Conservation (phyloP, 2,113 vertebrate species). For the Clupea harengus region DNA sequence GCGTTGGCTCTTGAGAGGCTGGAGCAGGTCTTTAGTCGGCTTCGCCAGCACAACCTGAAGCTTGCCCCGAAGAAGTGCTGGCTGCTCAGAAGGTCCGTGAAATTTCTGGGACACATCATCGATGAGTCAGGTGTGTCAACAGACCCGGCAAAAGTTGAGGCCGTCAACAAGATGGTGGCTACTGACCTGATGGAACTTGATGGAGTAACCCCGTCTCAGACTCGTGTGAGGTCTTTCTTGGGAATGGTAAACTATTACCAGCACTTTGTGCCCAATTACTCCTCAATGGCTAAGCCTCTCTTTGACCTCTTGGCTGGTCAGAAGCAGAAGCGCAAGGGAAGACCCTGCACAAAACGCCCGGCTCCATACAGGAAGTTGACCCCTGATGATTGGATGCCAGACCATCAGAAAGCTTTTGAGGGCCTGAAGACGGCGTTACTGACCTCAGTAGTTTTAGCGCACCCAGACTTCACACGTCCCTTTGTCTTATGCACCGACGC, state of each 20-base stretch:
- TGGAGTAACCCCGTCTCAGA: constrained; percentile 10
- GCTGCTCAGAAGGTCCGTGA: background rate
- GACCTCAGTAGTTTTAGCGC: constrained; percentile 15
- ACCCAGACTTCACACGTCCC: background rate
- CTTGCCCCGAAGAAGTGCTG: constrained; percentile 29
- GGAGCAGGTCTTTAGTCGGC: background rate
- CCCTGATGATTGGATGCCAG: constrained; percentile 10
- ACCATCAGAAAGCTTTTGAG: constrained; percentile 18
- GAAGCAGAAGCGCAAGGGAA: background rate
- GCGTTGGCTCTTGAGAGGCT: background rate
- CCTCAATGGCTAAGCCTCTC: constrained; percentile 10
- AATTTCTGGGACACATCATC: constrained; percentile 22
- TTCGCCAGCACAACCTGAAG: constrained; percentile 26
- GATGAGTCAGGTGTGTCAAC: constrained; percentile 5
- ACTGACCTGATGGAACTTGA: constrained; percentile 15
- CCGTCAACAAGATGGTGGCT: background rate
- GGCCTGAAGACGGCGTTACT: constrained; percentile 3
- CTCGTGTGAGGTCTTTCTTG: constrained; percentile 21
- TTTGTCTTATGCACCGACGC: too few relatives aligned
- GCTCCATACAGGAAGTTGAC: background rate
- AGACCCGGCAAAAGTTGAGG: background rate
- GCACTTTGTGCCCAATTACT: constrained; percentile 27
- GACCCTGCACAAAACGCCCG: background rate
- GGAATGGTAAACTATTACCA: constrained; percentile 35
- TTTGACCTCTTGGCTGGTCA: constrained; percentile 7